These are phyloP conservation scores for Cygnus buccinator DNA, from an alignment of 2,113 vertebrate species.

Conservation along the genomic window DNA sequence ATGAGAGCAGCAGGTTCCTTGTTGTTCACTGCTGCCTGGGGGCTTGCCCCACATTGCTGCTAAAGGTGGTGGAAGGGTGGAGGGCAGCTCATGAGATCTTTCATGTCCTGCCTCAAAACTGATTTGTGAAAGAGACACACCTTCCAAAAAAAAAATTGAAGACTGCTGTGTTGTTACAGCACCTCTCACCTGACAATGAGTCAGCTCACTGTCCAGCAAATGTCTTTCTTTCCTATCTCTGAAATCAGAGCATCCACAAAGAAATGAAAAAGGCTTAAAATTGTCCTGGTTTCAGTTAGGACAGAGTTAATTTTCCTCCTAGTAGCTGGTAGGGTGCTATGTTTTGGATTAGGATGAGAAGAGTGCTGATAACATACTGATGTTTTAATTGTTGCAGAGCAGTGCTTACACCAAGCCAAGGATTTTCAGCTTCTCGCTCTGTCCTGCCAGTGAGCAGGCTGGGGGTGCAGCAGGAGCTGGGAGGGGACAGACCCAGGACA, in stretches of 20 bases:
- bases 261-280: conserved; percentile 15
- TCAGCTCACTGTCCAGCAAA: neutral
- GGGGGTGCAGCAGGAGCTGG: too few species aligned
- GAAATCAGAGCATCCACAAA: conserved; percentile 20
- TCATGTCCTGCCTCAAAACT: neutral
- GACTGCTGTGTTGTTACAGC: neutral
- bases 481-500: too few species aligned
- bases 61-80: neutral
- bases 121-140: neutral
- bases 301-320: too few species aligned
- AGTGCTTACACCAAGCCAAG: too few species aligned
- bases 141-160: neutral
- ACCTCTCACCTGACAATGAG: neutral
- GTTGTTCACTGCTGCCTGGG: neutral
- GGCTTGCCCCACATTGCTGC: neutral
- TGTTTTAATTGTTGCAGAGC: too few species aligned
- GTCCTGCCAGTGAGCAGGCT: too few species aligned
- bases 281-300: too few species aligned
- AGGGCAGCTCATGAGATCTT: neutral
- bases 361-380: too few species aligned
- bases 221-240: neutral
- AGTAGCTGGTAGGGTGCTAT: too few species aligned
- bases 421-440: too few species aligned
- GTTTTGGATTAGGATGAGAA: too few species aligned
- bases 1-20: neutral